Evolutionary conservation across 2,797 vertebrate species (phyloP).

Genomic region (Crenichthys baileyi): DNA sequence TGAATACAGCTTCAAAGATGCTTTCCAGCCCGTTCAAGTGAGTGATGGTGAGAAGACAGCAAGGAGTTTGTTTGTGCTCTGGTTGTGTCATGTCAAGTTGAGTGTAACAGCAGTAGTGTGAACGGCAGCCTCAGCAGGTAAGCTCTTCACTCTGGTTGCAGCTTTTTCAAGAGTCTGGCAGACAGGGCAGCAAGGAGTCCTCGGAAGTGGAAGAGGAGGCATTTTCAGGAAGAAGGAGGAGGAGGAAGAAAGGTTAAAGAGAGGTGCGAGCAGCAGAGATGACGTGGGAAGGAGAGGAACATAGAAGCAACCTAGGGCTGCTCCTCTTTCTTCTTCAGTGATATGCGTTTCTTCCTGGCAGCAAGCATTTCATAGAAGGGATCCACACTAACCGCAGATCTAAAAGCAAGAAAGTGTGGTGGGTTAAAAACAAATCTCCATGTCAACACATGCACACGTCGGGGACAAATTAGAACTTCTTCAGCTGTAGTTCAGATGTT

Average conservation of each 20-base stretch:
- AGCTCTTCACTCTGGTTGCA: conserved; percentile 44
- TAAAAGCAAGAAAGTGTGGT: conserved; percentile 57
- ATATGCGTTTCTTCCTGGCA: conserved; percentile 93
- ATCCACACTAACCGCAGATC: conserved; percentile 92
- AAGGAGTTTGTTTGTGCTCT: conserved; percentile 33
- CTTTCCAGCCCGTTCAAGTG: conserved; percentile 47
- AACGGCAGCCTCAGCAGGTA: conserved; percentile 33
- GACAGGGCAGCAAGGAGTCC: conserved; percentile 47
- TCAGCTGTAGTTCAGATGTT: background rate
- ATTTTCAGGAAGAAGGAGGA: conserved; percentile 9
- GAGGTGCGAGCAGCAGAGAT: conserved; percentile 22
- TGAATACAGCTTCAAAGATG: conserved; percentile 40
- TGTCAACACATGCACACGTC: background rate
- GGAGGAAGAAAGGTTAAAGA: conserved; percentile 18
- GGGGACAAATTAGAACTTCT: background rate
- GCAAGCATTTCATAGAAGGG: conserved; percentile 97
- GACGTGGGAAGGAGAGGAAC: conserved; percentile 19
- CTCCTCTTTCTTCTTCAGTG: conserved; percentile 94
- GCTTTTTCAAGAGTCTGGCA: conserved; percentile 48
- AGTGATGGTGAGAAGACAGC: conserved; percentile 22
- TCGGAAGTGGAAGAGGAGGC: conserved; percentile 25
- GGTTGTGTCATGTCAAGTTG: conserved; percentile 15
- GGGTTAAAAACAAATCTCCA: background rate
- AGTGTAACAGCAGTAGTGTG: conserved; percentile 40
- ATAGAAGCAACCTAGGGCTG: conserved; percentile 71